Conservation (phyloP, 2,888 invertebrate species). For the Phyllotreta striolata region DNA sequence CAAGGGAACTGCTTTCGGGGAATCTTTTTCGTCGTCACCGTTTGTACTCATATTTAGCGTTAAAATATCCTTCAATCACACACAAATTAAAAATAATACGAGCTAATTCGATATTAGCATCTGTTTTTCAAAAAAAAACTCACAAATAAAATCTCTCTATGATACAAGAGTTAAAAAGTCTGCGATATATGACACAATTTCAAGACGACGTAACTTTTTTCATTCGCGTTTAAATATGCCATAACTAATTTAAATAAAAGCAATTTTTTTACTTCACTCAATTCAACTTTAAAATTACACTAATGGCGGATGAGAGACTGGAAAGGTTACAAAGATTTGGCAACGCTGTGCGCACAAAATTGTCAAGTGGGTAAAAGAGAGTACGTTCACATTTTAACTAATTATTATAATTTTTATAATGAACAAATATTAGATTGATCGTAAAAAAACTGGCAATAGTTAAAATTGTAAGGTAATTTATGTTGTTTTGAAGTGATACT, state of each 20-base stretch:
- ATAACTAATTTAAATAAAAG: slow-evolving; percentile 23
- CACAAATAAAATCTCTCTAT: slow-evolving; percentile 12
- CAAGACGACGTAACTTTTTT: slow-evolving; percentile 13
- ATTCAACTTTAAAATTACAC: slow-evolving; percentile 45
- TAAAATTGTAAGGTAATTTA: too few species aligned
- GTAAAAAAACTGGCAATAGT: too few species aligned
- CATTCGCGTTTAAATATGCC: slow-evolving; percentile 13
- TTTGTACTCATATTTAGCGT: slow-evolving; percentile 57
- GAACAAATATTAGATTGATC: neutral
- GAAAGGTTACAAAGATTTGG: slow-evolving; percentile 40
- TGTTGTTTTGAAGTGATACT: too few species aligned
- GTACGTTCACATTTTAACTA: neutral
- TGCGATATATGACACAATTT: slow-evolving; percentile 1
- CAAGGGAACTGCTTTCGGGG: slow-evolving; percentile 66
- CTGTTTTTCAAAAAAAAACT: slow-evolving; percentile 33
- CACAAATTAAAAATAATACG: slow-evolving; percentile 30
- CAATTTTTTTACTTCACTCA: slow-evolving; percentile 31
- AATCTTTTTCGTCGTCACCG: slow-evolving; percentile 66
- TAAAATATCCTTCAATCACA: slow-evolving; percentile 16
- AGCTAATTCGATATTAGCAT: slow-evolving; percentile 35
- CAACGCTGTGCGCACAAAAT: slow-evolving; percentile 51
- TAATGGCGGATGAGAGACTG: slow-evolving; percentile 43
- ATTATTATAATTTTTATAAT: neutral
- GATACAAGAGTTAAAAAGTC: slow-evolving; percentile 12
- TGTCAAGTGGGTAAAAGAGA: slow-evolving; percentile 3